Conservation (phyloP, 2,888 invertebrate species). For the Phaonia tiefii region DNA sequence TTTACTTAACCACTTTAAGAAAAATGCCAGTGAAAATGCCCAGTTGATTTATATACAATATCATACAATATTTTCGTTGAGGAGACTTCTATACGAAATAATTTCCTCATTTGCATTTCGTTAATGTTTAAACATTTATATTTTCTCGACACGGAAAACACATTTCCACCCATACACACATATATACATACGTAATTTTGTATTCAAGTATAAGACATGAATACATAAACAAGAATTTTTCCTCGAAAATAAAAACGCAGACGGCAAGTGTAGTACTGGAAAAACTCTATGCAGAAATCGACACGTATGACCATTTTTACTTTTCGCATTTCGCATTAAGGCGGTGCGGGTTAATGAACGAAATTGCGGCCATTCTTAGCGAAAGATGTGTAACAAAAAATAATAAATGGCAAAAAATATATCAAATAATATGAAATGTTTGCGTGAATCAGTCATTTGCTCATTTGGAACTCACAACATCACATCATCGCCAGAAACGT, state of each 20-base stretch:
- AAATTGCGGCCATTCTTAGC: slow-evolving; percentile 18
- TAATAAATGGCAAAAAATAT: slow-evolving; percentile 40
- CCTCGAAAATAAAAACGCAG: no score
- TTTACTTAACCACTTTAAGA: no score
- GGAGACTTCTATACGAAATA: no score
- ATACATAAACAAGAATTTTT: slow-evolving; percentile 32
- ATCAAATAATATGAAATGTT: slow-evolving; percentile 54
- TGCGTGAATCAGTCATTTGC: slow-evolving; percentile 54
- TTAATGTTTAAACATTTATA: neutral
- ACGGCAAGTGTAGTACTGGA: no score
- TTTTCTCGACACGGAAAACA: neutral
- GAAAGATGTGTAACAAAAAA: slow-evolving; percentile 12
- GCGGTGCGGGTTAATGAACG: slow-evolving; percentile 56
- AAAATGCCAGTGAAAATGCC: no score
- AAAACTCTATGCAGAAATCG: slow-evolving; percentile 17
- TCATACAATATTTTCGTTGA: no score
- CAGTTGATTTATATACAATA: no score
- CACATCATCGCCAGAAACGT: no score
- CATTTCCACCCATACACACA: neutral
- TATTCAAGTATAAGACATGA: neutral
- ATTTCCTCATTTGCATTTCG: neutral
- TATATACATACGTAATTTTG: neutral
- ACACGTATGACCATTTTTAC: slow-evolving; percentile 48
- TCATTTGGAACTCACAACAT: no score
- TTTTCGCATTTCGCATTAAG: neutral